Evolutionary conservation across 2,797 vertebrate genomes (phyloP).

Genomic region (Lutra lutra): DNA sequence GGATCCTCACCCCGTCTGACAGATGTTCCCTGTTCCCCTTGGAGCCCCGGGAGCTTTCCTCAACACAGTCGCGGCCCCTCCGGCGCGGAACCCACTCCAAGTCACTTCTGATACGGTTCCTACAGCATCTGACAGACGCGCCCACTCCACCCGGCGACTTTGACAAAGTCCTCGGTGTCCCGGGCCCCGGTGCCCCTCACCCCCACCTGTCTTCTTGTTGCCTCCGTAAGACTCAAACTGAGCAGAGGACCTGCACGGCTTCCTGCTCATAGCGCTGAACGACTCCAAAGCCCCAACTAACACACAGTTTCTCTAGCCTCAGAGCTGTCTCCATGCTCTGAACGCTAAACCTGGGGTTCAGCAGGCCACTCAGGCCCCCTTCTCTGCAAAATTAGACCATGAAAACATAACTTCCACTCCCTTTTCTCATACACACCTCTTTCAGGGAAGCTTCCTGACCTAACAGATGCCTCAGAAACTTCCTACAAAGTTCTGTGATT

Average conservation of each 20-base stretch:
- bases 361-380: background rate
- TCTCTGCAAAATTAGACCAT: background rate
- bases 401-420: background rate
- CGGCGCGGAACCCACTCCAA: background rate
- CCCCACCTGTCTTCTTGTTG: background rate
- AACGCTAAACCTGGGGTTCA: background rate
- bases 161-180: slow-evolving; percentile 56
- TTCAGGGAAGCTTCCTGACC: background rate
- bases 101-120: background rate
- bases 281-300: background rate
- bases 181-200: background rate
- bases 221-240: background rate
- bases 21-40: background rate
- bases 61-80: background rate
- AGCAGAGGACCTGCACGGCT: background rate
- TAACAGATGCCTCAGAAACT: slow-evolving; percentile 5
- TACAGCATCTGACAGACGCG: slow-evolving; percentile 70
- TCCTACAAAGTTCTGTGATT: slow-evolving; percentile 10
- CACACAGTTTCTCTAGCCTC: background rate
- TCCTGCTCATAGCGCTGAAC: background rate
- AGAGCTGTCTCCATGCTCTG: background rate
- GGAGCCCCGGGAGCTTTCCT: background rate
- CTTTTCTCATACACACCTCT: background rate
- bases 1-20: background rate
- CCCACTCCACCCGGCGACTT: slow-evolving; percentile 52